Base-by-base conservation (phyloP, 2,888 invertebrate genomes). In the Hypselothyrea guttata region DNA sequence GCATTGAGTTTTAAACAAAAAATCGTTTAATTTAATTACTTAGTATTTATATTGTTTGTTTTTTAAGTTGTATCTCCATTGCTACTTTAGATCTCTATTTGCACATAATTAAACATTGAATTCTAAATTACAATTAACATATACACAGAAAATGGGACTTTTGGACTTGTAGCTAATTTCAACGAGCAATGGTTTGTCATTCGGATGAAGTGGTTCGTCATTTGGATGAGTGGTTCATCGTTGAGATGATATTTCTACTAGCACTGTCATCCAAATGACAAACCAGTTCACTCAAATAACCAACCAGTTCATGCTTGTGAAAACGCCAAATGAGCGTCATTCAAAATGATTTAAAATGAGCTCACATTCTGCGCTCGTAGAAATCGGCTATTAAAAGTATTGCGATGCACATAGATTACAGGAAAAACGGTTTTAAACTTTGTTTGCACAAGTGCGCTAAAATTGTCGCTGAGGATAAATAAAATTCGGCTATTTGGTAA, bases 71-170 rank as follows among this genome's bases (percentile, higher is more conserved):
- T 63, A 30, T 28, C 56, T 33, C 56, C 22, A 16, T 42, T 56
- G 47, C 51, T 67, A 62, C 40, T 60, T 56, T 55, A 71, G 61
- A 57, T 38, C 15, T 67, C 54, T 46, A 81, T 63, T 64, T 77
- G 68, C 63, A 65, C 76, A 75, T 58, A 60, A 41, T 66, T 52
- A 71, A 70, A 75, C 66, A 69, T 65, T 63, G 60, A 62, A 58
- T 57, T 31, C 61, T 76, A 61, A 79, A 57, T 49, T 71, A 60
- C 71, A 68, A 56, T 71, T 76, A 81, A 76, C 77, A 78, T 77
- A 76, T 63, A 84, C 67, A 79, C 76, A 67, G 70, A 54, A 60
- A 64, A 60, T 75, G 73, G 60, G 55, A 52, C 55, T 57, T 40
- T 16, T 11, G 45, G 60, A 41, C 77, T 76, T 73, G 63, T n/a